These are phyloP conservation scores for Penaeus vannamei DNA, from an alignment of 1,140 invertebrate genomes.

Conservation along the genomic window DNA sequence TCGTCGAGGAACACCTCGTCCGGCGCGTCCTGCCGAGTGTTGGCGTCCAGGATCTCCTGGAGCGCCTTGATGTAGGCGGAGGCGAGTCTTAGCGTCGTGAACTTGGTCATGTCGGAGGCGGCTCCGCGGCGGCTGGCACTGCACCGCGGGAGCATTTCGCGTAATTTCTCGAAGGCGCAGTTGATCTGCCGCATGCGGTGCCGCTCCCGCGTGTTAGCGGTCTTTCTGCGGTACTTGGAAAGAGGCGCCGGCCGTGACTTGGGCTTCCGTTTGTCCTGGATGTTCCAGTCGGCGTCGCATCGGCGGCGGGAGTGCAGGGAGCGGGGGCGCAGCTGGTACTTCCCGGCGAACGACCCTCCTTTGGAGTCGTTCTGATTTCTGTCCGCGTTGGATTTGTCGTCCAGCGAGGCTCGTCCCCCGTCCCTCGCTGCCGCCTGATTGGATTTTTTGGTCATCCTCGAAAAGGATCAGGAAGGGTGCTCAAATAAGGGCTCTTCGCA, in stretches of 20 bases:
- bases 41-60: conserved; percentile 45
- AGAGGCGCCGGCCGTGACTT: conserved; percentile 50
- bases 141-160: conserved; percentile 32
- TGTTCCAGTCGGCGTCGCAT: conserved; percentile 45
- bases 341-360: conserved; percentile 29
- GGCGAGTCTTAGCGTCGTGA: conserved; percentile 46
- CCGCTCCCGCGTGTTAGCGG: conserved; percentile 48
- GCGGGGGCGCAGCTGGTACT: conserved; percentile 49
- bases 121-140: too few relatives aligned
- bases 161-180: conserved; percentile 50
- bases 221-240: conserved; percentile 54
- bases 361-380: neutral
- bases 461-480: too few relatives aligned
- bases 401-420: conserved; percentile 28
- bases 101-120: conserved; percentile 51
- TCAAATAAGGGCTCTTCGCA: too few relatives aligned
- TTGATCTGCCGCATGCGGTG: conserved; percentile 54
- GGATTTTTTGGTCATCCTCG: too few relatives aligned
- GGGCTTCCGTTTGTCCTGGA: conserved; percentile 33
- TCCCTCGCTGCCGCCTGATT: neutral
- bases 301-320: conserved; percentile 18
- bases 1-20: too few relatives aligned
- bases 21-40: conserved; percentile 16
- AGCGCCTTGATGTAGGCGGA: conserved; percentile 49
- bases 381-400: conserved; percentile 33